Evolutionary conservation across 2,888 invertebrate species (phyloP), one percentile per base, ranked within the genome.

Genomic region (Diarsia dahlii): DNA sequence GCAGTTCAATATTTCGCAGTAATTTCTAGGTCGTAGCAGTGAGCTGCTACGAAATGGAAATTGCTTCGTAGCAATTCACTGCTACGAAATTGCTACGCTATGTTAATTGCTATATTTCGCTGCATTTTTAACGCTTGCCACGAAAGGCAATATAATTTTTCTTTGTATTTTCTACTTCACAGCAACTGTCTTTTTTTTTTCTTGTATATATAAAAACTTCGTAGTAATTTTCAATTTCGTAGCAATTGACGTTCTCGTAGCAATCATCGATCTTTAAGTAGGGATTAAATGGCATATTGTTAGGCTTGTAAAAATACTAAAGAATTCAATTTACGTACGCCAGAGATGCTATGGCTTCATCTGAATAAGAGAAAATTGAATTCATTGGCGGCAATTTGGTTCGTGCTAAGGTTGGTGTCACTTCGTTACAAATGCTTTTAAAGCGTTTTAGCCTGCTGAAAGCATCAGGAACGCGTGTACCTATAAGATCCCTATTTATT

Each of bases 391-490:
- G n/a, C 34, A 48, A 76, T 62, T 81, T 60, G n/a, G 45, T 34
- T 50, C 65, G 34, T 56, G n/a, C 54, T 23, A 45, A 20, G 69
- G 65, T 48, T 13, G 52, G 46, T 58, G 75, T 45, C 39, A 68
- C 10, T 76, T 45, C 81, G 66, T 80, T 66, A 81, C 54, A 66
- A 39, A 65, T 23, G 81, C 65, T 76, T 69, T 68, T 39, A 75
- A 39, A 64, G 50, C 34, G 13, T 58, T 64, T 58, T 46, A 46
- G 62, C 15, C 10, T 12, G 13, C 39, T 66, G 48, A 54, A 60
- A 77, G 73, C 20, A 6, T 18, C 28, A 23, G 39, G 45, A 28
- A 48, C 23, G 15, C 10, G n/a, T 64, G n/a, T 48, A 28, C n/a
- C 12, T 8, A 60, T 76, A 23, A 13, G 39, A 8, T 54, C 54